Conservation (phyloP, 2,113 vertebrate species). For the Cyanoliseus patagonus region DNA sequence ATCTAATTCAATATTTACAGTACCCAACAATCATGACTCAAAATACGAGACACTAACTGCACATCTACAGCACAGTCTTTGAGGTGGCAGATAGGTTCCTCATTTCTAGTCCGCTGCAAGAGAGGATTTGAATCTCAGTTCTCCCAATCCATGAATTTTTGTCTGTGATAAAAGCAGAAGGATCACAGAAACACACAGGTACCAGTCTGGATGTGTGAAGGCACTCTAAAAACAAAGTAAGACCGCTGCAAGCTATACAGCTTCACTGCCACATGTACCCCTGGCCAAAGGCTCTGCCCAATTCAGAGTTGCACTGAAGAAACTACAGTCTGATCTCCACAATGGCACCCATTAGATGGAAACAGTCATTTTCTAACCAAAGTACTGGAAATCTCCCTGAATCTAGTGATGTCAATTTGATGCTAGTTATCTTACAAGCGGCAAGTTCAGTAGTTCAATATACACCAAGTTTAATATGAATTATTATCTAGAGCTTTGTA, state of each 20-base stretch:
- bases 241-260: neutral
- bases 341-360: neutral
- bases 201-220: rapidly evolving
- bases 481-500: neutral
- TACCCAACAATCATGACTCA: neutral
- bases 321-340: neutral
- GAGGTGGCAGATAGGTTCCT: neutral
- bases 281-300: neutral
- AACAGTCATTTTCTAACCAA: neutral
- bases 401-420: rapidly evolving
- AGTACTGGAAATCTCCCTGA: neutral
- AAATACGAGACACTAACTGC: neutral
- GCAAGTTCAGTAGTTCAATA: neutral
- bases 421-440: neutral
- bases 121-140: neutral
- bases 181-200: rapidly evolving
- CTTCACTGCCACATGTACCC: rapidly evolving
- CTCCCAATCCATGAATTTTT: rapidly evolving
- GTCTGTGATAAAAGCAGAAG: neutral
- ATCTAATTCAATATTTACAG: neutral
- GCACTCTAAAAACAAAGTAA: neutral
- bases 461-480: neutral
- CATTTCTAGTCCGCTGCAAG: neutral
- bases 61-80: rapidly evolving
- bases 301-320: rapidly evolving